phyloP scores from a whole-genome alignment of 2,888 invertebrate genomes.

The Geophilus truncorum region DNA sequence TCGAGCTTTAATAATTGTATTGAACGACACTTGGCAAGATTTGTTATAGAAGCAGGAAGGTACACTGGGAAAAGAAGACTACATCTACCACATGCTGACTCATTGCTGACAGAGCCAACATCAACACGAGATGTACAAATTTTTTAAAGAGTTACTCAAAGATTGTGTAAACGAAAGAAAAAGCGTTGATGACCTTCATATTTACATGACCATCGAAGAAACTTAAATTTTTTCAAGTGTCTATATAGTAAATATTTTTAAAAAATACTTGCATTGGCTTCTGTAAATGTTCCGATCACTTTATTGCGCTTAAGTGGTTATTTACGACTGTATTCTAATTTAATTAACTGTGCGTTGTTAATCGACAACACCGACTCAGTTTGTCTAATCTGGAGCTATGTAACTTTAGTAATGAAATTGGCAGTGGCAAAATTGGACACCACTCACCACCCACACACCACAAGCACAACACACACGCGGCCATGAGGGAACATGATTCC shows the following conservation, averaged over 20 bases:
- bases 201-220: too few species aligned
- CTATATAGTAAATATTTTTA: too few species aligned
- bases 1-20: neutral
- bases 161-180: neutral
- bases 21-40: neutral
- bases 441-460: neutral
- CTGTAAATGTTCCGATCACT: too few species aligned
- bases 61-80: neutral
- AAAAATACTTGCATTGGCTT: too few species aligned
- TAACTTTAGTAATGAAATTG: neutral
- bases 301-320: neutral
- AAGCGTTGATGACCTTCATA: too few species aligned
- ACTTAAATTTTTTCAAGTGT: too few species aligned
- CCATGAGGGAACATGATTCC: neutral
- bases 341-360: neutral
- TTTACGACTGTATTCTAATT: neutral
- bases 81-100: neutral
- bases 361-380: neutral
- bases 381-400: neutral
- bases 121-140: neutral
- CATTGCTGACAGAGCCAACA: neutral
- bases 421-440: neutral
- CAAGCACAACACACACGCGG: neutral
- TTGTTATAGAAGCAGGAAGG: neutral
- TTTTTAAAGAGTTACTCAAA: neutral